Evolutionary conservation across 1,140 invertebrate genomes (phyloP).

Genomic region (Platyura marginata): DNA sequence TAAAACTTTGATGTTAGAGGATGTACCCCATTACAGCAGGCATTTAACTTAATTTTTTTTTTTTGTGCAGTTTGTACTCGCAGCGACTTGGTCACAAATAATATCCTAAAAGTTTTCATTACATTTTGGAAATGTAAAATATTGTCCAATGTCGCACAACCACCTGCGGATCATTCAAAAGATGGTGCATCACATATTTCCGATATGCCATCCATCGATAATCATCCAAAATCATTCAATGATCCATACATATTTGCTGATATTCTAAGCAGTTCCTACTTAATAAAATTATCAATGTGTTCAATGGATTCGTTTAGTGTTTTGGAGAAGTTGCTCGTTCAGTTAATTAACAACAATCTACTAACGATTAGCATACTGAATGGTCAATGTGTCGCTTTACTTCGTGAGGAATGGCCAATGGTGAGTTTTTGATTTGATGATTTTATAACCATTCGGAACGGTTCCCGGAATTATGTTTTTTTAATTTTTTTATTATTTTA

Average conservation of each 20-base stretch:
- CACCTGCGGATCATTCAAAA: not conserved
- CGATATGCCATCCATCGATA: slow-evolving; percentile 6
- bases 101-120: too few relatives aligned
- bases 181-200: slow-evolving; percentile 8
- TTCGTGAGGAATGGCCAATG: slow-evolving; percentile 13
- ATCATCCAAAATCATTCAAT: slow-evolving; percentile 2
- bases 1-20: too few relatives aligned
- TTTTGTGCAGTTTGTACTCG: too few relatives aligned
- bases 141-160: not conserved
- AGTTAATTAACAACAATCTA: slow-evolving; percentile 9
- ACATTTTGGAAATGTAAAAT: not conserved
- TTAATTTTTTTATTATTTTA: too few relatives aligned
- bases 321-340: slow-evolving; percentile 9
- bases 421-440: slow-evolving; percentile 1
- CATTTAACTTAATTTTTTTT: too few relatives aligned
- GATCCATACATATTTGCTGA: slow-evolving; percentile 7
- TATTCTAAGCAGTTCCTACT: slow-evolving; percentile 12
- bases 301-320: slow-evolving; percentile 5
- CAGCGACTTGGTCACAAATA: too few relatives aligned
- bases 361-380: slow-evolving; percentile 12
- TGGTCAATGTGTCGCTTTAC: slow-evolving; percentile 12
- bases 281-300: slow-evolving; percentile 7
- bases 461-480: not conserved
- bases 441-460: not conserved
- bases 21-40: too few relatives aligned